These are phyloP conservation scores for Ptychoptera contaminata DNA, from an alignment of 2,888 invertebrate species.

Conservation along the genomic window DNA sequence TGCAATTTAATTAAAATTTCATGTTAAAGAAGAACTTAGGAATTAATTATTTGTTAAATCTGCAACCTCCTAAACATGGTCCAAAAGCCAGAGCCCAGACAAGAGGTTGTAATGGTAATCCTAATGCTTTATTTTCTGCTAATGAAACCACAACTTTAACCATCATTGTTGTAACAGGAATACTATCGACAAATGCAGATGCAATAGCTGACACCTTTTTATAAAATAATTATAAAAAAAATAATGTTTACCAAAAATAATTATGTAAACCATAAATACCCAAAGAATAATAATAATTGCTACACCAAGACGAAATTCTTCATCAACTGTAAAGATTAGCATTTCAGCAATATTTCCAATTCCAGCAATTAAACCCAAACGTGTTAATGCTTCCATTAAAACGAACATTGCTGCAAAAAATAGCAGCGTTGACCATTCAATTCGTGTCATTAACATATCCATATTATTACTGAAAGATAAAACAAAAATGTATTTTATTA, in stretches of 20 bases:
- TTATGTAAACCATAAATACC: conserved; percentile 36
- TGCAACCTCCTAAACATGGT: conserved; percentile 64
- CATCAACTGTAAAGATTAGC: conserved; percentile 47
- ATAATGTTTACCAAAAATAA: conserved; percentile 33
- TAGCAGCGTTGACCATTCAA: conserved; percentile 29
- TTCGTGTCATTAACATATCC: conserved; percentile 26
- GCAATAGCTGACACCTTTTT: conserved; percentile 62
- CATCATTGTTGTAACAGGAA: conserved; percentile 88
- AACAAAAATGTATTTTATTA: neutral
- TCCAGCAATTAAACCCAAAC: conserved; percentile 62
- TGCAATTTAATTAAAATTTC: conserved; percentile 18
- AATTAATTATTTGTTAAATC: conserved; percentile 17
- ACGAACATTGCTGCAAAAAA: conserved; percentile 31
- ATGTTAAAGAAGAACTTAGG: neutral
- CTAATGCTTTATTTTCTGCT: conserved; percentile 47
- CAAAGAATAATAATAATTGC: conserved; percentile 68
- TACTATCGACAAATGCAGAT: conserved; percentile 80
- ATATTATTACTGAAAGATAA: conserved; percentile 21
- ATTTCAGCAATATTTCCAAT: conserved; percentile 58
- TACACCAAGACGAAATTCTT: conserved; percentile 46
- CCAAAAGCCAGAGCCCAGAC: conserved; percentile 80
- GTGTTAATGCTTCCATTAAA: conserved; percentile 46
- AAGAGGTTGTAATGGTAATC: conserved; percentile 61
- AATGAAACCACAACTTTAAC: conserved; percentile 57
- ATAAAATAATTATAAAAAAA: neutral